Evolutionary conservation across 2,797 vertebrate species (phyloP).

Genomic region (Arrhamphus sclerolepis): DNA sequence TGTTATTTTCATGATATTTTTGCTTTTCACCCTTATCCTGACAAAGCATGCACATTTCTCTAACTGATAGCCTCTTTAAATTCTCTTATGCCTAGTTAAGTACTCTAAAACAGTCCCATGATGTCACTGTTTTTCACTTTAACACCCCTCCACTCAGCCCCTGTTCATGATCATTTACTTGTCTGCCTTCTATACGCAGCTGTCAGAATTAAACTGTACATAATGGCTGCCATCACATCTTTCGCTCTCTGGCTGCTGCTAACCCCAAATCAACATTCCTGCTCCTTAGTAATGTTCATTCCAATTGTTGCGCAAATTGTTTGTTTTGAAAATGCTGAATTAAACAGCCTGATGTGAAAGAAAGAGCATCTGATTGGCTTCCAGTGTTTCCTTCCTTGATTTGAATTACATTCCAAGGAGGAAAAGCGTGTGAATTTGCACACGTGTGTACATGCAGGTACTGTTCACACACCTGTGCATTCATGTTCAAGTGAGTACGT

Average conservation of each 20-base stretch:
- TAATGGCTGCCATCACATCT: slow-evolving; percentile 74
- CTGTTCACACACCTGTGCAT: slow-evolving; percentile 13
- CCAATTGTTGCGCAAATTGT: slow-evolving; percentile 75
- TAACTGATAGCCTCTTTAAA: slow-evolving; percentile 46
- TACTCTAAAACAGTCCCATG: slow-evolving; percentile 56
- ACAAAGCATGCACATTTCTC: slow-evolving; percentile 22
- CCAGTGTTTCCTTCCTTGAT: slow-evolving; percentile 59
- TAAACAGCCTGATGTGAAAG: slow-evolving; percentile 56
- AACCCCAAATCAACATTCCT: slow-evolving; percentile 74
- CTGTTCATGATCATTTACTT: slow-evolving; percentile 73
- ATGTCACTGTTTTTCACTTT: slow-evolving; percentile 65
- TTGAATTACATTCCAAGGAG: slow-evolving; percentile 67
- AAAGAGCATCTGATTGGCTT: slow-evolving; percentile 70
- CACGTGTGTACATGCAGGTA: slow-evolving; percentile 24
- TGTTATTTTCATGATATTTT: slow-evolving; percentile 28
- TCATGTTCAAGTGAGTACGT: slow-evolving; percentile 15
- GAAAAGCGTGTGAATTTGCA: slow-evolving; percentile 40
- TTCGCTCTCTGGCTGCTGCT: slow-evolving; percentile 73
- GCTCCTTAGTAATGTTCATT: slow-evolving; percentile 65
- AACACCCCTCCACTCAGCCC: slow-evolving; percentile 31
- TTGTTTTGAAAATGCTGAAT: slow-evolving; percentile 76
- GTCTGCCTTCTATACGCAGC: slow-evolving; percentile 74
- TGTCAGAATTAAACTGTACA: slow-evolving; percentile 79
- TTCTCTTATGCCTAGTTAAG: slow-evolving; percentile 54
- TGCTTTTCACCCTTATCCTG: slow-evolving; percentile 24